Conservation (phyloP, 2,113 vertebrate genomes). For the Mesembrinibis cayennensis region DNA sequence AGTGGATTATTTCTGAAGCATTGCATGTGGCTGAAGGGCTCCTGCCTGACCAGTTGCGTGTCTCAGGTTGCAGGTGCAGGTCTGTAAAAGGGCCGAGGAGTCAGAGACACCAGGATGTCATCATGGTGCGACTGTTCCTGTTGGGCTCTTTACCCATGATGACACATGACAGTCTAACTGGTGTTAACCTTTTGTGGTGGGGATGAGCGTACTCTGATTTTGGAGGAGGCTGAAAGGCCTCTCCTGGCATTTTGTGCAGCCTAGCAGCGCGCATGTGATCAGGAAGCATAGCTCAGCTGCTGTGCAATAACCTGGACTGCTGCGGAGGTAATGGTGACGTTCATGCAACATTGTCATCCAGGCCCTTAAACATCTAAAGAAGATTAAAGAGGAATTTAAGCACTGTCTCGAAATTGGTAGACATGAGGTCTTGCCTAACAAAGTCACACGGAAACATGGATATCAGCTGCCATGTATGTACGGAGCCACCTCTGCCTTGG, state of each 20-base stretch:
- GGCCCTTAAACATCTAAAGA: background rate
- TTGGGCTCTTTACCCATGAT: background rate
- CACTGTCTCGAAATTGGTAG: background rate
- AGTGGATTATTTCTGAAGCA: conserved; percentile 6
- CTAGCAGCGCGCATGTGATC: background rate
- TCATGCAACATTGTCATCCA: rapidly evolving
- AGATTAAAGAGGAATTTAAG: background rate
- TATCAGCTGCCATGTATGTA: background rate
- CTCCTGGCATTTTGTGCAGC: background rate
- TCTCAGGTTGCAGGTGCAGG: background rate
- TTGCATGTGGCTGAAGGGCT: background rate
- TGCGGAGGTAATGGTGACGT: rapidly evolving
- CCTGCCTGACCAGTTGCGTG: background rate
- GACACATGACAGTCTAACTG: background rate
- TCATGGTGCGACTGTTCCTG: background rate
- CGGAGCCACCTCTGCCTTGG: background rate
- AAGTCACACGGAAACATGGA: background rate
- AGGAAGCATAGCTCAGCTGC: background rate
- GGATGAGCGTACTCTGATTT: background rate
- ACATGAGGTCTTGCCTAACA: background rate
- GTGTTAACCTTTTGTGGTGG: background rate
- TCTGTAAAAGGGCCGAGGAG: background rate
- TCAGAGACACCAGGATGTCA: background rate
- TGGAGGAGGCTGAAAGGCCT: background rate
- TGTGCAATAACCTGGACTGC: background rate